These are phyloP conservation scores for Ceryle rudis DNA, from an alignment of 2,797 vertebrate species.

Conservation along the genomic window DNA sequence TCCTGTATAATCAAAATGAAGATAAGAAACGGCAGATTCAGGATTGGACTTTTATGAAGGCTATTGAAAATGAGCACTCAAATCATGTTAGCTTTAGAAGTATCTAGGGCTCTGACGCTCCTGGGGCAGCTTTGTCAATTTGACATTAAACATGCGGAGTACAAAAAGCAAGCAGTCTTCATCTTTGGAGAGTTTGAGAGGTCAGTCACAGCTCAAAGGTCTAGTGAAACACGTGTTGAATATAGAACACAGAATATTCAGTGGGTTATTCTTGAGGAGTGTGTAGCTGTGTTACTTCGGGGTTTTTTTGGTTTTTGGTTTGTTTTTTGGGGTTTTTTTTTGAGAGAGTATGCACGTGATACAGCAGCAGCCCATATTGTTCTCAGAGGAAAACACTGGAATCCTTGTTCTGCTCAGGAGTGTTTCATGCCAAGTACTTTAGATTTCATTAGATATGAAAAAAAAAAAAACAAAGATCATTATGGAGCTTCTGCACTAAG, in stretches of 20 bases:
- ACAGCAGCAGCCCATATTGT: background rate
- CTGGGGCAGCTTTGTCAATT: background rate
- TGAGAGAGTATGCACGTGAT: background rate
- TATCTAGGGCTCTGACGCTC: background rate
- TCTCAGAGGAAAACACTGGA: background rate
- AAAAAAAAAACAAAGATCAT: background rate
- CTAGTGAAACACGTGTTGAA: background rate
- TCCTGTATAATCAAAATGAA: background rate
- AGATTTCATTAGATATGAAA: background rate
- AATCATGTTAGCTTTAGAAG: background rate
- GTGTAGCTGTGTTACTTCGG: background rate
- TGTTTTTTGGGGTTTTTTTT: background rate
- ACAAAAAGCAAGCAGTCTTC: background rate
- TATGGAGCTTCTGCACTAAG: background rate
- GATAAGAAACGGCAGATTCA: background rate
- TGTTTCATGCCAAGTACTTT: background rate
- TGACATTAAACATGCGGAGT: background rate
- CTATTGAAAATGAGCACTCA: background rate
- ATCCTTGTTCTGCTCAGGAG: background rate
- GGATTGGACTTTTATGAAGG: background rate
- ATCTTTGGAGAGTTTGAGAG: background rate
- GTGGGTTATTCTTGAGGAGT: background rate
- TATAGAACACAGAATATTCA: background rate
- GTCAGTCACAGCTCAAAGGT: background rate
- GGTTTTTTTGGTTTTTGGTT: fast-evolving